Evolutionary conservation across 2,888 invertebrate genomes (phyloP).

Genomic region (Mesoligia furuncula): DNA sequence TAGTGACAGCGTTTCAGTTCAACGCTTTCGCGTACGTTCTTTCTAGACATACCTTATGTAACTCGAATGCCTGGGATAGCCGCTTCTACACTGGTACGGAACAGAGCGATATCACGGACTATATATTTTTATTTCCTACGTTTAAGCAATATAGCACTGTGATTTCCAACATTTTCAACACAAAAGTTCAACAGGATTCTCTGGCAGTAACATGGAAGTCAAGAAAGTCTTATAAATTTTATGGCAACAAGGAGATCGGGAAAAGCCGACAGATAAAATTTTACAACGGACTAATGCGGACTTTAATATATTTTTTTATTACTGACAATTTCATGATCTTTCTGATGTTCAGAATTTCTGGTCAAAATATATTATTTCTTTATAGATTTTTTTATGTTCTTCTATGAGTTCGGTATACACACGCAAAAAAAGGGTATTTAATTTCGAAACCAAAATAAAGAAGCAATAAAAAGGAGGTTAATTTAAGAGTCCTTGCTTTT

Average conservation of each 20-base stretch:
- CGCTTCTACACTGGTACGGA: slow-evolving; percentile 28
- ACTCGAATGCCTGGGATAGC: slow-evolving; percentile 23
- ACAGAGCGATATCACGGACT: slow-evolving; percentile 50
- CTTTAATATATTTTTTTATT: slow-evolving; percentile 55
- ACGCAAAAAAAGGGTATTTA: slow-evolving; percentile 25
- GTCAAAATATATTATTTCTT: slow-evolving; percentile 15
- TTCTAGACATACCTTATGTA: slow-evolving; percentile 17
- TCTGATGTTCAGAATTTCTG: slow-evolving; percentile 27
- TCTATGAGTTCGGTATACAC: slow-evolving; percentile 3
- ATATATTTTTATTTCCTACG: slow-evolving; percentile 56
- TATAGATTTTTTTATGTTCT: slow-evolving; percentile 2
- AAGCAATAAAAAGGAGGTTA: slow-evolving; percentile 55
- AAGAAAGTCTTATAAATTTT: slow-evolving; percentile 61
- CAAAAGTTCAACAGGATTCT: slow-evolving; percentile 56
- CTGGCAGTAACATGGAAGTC: slow-evolving; percentile 48
- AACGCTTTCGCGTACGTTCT: slow-evolving; percentile 1
- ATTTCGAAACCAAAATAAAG: slow-evolving; percentile 38
- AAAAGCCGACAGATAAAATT: slow-evolving; percentile 54
- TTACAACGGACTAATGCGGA: slow-evolving; percentile 57
- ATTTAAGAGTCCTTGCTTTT: slow-evolving; percentile 35
- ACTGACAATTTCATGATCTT: slow-evolving; percentile 41
- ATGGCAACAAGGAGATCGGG: slow-evolving; percentile 46
- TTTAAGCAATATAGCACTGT: slow-evolving; percentile 45
- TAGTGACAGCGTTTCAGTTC: not conserved
- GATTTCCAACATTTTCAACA: slow-evolving; percentile 47